These are phyloP conservation scores for Thereva unica DNA, from an alignment of 2,888 invertebrate species.

Conservation along the genomic window DNA sequence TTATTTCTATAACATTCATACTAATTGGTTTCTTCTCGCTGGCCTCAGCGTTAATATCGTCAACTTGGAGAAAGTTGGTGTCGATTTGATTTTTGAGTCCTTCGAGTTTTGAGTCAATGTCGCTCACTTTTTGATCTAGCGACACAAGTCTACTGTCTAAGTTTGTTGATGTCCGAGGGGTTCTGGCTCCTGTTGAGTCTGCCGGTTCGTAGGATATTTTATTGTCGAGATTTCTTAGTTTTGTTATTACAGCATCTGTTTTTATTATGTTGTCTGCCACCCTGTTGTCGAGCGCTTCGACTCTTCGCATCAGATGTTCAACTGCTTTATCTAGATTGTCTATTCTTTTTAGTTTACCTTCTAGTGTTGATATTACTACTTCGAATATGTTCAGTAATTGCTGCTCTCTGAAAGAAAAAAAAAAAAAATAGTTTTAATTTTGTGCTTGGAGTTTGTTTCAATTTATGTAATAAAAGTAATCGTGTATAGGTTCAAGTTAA, in stretches of 20 bases:
- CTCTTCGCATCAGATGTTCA: constrained; percentile 82
- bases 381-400: constrained; percentile 88
- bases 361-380: constrained; percentile 84
- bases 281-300: constrained; percentile 79
- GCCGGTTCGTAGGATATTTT: constrained; percentile 68
- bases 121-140: constrained; percentile 80
- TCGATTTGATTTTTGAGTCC: constrained; percentile 82
- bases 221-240: constrained; percentile 73
- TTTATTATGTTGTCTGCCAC: constrained; percentile 83
- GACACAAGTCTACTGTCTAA: constrained; percentile 71
- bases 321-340: constrained; percentile 87
- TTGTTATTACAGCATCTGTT: constrained; percentile 80
- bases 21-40: constrained; percentile 86
- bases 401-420: constrained; percentile 72
- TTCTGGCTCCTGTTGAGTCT: constrained; percentile 46
- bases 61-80: constrained; percentile 76
- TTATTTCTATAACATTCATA: constrained; percentile 80
- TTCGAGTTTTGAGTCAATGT: constrained; percentile 78
- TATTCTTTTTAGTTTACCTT: constrained; percentile 84
- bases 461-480: too few species aligned
- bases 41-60: constrained; percentile 84
- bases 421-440: not conserved
- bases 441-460: not conserved
- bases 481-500: too few species aligned
- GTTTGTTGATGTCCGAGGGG: constrained; percentile 55